Percentiles rank a stretch among this genome's conserved stretches.
These are phyloP conservation scores for Melanerpes aurifrons DNA, from an alignment of 2,113 vertebrate species.

Conservation along the genomic window DNA sequence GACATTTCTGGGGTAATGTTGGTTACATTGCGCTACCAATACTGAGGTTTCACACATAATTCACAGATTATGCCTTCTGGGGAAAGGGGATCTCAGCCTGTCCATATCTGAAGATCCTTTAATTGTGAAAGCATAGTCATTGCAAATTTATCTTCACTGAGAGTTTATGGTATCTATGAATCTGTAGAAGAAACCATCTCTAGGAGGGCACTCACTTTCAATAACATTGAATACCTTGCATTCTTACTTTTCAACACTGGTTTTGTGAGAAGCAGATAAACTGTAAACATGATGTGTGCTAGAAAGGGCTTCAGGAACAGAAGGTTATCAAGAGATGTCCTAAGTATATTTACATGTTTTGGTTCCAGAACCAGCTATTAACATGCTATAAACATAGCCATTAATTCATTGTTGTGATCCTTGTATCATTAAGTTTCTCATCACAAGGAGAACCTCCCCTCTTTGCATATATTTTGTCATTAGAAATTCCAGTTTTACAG, in stretches of 20 bases:
- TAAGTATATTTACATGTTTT: not conserved
- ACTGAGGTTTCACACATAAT: not conserved
- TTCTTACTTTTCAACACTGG: not conserved
- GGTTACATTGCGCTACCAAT: not conserved
- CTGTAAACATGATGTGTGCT: not conserved
- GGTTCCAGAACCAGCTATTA: not conserved
- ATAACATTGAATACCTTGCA: not conserved
- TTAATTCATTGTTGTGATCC: not conserved
- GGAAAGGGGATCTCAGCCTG: not conserved
- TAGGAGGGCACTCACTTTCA: not conserved
- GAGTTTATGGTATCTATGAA: not conserved
- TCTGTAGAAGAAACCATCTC: not conserved
- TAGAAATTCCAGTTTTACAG: not conserved
- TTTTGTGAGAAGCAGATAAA: not conserved
- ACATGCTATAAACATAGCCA: not conserved
- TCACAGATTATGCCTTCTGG: not conserved
- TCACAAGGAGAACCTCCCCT: not conserved
- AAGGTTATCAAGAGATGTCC: not conserved
- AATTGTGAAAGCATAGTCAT: not conserved
- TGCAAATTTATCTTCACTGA: not conserved
- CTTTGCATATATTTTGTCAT: not conserved
- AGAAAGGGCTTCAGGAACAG: not conserved
- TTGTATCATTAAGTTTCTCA: not conserved
- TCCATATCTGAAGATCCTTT: not conserved
- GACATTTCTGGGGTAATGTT: not conserved